A percentile compares a stretch with the other conserved stretches of the same genome.
These are phyloP conservation scores for Thysanoteuthis rhombus DNA, from an alignment of 2,888 invertebrate species.

Conservation along the genomic window DNA sequence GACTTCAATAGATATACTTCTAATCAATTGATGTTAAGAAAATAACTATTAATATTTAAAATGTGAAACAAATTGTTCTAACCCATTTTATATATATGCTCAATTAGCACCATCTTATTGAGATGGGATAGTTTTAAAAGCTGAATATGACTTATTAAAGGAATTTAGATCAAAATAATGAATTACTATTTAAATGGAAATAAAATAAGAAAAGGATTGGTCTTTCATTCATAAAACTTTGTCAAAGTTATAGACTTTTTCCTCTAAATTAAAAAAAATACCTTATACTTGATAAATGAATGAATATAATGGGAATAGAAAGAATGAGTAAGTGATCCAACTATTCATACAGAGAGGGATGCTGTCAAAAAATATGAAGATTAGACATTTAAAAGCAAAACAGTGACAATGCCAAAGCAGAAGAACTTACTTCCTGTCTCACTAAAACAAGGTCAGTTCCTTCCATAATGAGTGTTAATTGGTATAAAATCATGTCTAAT, in stretches of 20 bases:
- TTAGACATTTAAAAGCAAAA: background rate
- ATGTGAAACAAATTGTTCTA: no score
- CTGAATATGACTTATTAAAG: background rate
- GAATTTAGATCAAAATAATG: background rate
- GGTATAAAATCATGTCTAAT: background rate
- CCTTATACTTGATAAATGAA: background rate
- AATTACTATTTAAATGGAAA: background rate
- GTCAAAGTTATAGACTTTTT: no score
- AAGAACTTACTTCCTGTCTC: background rate
- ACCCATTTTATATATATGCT: no score
- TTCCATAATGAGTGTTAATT: background rate
- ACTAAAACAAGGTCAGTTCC: slow-evolving; percentile 12
- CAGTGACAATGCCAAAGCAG: background rate
- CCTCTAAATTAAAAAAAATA: no score
- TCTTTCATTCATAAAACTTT: no score
- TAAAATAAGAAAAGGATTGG: background rate
- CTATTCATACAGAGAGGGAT: background rate
- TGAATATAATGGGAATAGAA: background rate
- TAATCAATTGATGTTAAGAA: no score
- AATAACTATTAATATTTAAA: no score
- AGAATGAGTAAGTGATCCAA: background rate
- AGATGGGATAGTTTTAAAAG: background rate
- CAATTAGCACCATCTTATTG: no score
- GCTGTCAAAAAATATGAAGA: background rate
- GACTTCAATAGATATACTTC: no score